Evolutionary conservation across 2,797 vertebrate genomes (phyloP), one percentile per base, ranked within the genome.

Genomic region (Australoheros facetus): DNA sequence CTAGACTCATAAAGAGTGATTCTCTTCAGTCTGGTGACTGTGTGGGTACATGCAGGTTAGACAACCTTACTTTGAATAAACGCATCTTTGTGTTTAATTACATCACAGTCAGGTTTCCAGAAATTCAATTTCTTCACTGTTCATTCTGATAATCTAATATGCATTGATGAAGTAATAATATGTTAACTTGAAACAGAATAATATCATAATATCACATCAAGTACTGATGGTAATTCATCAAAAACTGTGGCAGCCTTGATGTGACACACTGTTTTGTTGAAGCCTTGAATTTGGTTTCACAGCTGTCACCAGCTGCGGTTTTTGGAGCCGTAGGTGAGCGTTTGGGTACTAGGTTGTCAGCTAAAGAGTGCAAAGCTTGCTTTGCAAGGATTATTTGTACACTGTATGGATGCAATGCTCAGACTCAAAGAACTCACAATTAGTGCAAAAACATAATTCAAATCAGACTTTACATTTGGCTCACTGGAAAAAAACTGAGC

Each of bases 51-150:
- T 56, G 73, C 37, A 75, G 77, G 71, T 76, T 58, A 81, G 54
- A 75, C 26, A 79, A 34, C 10, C 70, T 81, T 56, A 19, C 30
- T 73, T 42, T 55, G n/a, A 62, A 79, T 85, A 70, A 45, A 45
- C 58, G 78, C 59, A 64, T 66, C 66, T 80, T 57, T 72, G n/a
- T 78, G 32, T 57, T 86, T 77, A 77, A 83, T 76, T 79, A 76
- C 30, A 51, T 8, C 32, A 37, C 0, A 55, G 56, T 6, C 59
- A 13, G 17, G 30, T 19, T 64, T 64, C 28, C 34, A 54, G n/a
- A 26, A 75, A 37, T 21, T 6, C 4, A 45, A 5, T 23, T 45
- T 45, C 0, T 45, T 45, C 39, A 28, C 39, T 45, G 3, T 64
- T 45, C 21, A 4, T 45, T 19, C 21, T 23, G 8, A 45, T 28